Evolutionary conservation across 2,797 vertebrate genomes (phyloP), one percentile per base, ranked within the genome.

Genomic region (Gallirallus australis): DNA sequence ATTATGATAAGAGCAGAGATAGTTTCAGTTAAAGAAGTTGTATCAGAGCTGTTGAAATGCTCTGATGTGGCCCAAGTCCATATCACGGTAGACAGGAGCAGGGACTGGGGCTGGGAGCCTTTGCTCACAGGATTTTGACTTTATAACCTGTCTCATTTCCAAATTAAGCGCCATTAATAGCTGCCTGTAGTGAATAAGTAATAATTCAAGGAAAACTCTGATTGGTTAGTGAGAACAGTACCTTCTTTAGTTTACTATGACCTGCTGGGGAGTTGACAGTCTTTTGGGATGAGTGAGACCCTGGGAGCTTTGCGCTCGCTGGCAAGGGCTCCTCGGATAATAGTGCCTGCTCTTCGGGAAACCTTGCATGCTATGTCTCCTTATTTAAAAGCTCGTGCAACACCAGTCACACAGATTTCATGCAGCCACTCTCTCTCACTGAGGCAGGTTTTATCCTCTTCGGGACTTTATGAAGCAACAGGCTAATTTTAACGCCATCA

Each of bases 211-310:
- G 23, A 71, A 90, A 66, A 47, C 3, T 2, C 37, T 47, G 8
- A n/a, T 2, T 59, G 4, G 6, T 53, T 76, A 47, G 12, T n/a
- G 25, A 60, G 12, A 11, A 15, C 2, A 0, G 6, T n/a, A 60
- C 13, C 4, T 16, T 48, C 0, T 66, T 73, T 60, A 18, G 3
- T 27, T 91, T 71, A 27, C 7, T 20, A 4, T 27, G 21, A 19
- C 42, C 30, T 37, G 8, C 15, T 37, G 48, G 47, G 12, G 21
- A 23, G 21, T 24, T 50, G 6, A 30, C 6, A 6, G 39, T 25
- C 30, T 54, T 72, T 53, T 28, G 15, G n/a, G 20, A 68, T 53
- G 6, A 47, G 7, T 33, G 28, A 54, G 14, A 4, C 17, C 40
- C 45, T 65, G 37, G 33, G 19, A 82, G 25, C 52, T 68, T 64